Base-by-base conservation (phyloP, 2,113 vertebrate genomes). In the Mola mola region DNA sequence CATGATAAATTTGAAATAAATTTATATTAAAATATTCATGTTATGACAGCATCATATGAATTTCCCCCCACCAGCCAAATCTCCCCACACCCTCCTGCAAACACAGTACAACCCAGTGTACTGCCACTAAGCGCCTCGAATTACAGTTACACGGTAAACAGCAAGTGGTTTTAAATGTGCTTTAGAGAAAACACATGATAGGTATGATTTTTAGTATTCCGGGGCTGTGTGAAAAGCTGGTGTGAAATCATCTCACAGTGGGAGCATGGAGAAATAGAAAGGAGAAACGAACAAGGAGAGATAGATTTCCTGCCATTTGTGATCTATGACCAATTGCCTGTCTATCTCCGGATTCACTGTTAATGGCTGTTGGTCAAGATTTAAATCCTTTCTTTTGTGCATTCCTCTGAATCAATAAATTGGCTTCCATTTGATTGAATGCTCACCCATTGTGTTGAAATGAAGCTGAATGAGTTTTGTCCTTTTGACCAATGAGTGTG, bases 1-100 rank as follows among this genome's bases (percentile, higher is more conserved):
- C 92, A 90, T 92, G 90, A 94, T 93, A 88, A 93, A 95, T 92
- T 90, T 91, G 87, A 94, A 95, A 95, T 95, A 93, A 95, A 94
- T 95, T 93, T 89, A 89, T 88, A 89, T 90, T 95, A 92, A 94
- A 92, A 94, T 94, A 93, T 93, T 93, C 91, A 94, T 92, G 91
- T 91, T 88, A 81, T 92, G 46, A 69, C 91, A 88, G 90, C 89
- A 90, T 92, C 90, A 93, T 93, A 94, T 94, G 93, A 95, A 95
- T 94, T 92, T 93, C 88, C 34, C 37, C 6, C 20, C 33, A n/a
- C 61, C 11, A 25, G 26, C 9, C 17, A 25, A 51, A 52, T 70
- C 58, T 43, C 21, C 12, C 11, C 40, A 56, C 34, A 62, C 29
- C 25, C 12, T 21, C 20, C 22, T 15, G 43, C 41, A 55, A 48